Base-by-base conservation (phyloP, 1,140 invertebrate genomes). In the Venturia canescens region DNA sequence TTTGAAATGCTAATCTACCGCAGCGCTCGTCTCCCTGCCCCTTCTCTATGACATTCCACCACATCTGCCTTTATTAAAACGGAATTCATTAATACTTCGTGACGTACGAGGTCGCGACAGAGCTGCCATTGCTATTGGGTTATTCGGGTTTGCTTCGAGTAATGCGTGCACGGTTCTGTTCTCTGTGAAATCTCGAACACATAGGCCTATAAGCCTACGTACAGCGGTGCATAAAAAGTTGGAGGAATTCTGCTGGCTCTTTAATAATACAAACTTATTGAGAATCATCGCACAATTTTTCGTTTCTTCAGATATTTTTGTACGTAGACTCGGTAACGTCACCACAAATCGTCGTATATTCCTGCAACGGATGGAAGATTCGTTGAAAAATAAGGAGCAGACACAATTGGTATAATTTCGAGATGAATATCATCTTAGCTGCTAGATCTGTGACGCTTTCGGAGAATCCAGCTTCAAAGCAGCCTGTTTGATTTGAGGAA, bases 1-100 rank as follows among this genome's bases (percentile, higher is more conserved):
- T 88, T 88, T 88, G 86, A 87, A 88, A 88, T 88, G 87, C 85
- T 88, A 86, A 88, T 88, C 83, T 71, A 53, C n/a, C 80, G 86
- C 83, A 85, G 78, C 85, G 83, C 86, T 82, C 83, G 63, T 44
- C 80, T 44, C 29, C 13, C 26, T 26, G 3, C 44, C 71, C 44
- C 44, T 27, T 23, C 23, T 26, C 23, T 23, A 63, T 63, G 23
- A 63, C 60, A 63, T 63, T 15, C 82, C 76, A 75, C 83, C 83
- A 83, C 85, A 86, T 83, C 72, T 80, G 85, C 84, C 82, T 85
- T 87, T 86, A 88, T 88, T 88, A 86, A 88, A 86, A 88, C 75
- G 84, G 82, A 86, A 86, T 87, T 88, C 87, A 86, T 88, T 88
- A 87, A 69, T 82, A 66, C 67, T 34, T 63, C 79, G 57, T 87